phyloP scores from a whole-genome alignment of 2,888 invertebrate species.

The Abrostola triplasia region DNA sequence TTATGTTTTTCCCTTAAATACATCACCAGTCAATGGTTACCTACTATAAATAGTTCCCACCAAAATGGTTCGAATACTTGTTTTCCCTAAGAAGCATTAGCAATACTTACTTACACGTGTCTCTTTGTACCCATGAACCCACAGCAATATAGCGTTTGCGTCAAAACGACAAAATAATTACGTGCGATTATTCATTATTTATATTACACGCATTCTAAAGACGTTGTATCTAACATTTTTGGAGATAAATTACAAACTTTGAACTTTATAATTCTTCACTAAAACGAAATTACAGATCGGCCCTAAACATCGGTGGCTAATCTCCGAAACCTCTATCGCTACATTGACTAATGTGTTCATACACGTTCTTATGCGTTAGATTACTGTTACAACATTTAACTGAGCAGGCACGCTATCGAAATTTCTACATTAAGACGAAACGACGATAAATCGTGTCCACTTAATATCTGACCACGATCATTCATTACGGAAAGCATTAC shows the following conservation, averaged over 20 bases:
- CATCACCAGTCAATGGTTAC: not conserved
- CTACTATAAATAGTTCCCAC: not conserved
- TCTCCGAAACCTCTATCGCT: slow-evolving; percentile 70
- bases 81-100: slow-evolving; percentile 17
- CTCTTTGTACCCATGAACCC: slow-evolving; percentile 12
- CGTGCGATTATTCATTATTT: slow-evolving; percentile 58
- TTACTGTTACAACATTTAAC: slow-evolving; percentile 80
- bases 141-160: slow-evolving; percentile 42
- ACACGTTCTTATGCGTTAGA: slow-evolving; percentile 67
- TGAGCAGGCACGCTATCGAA: slow-evolving; percentile 76
- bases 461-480: slow-evolving; percentile 82
- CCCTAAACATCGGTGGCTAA: slow-evolving; percentile 71
- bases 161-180: slow-evolving; percentile 61
- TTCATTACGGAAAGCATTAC: slow-evolving; percentile 78
- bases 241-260: slow-evolving; percentile 75
- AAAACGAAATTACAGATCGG: slow-evolving; percentile 70
- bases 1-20: not conserved
- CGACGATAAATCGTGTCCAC: slow-evolving; percentile 81
- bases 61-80: not conserved
- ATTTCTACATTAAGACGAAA: slow-evolving; percentile 77
- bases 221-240: slow-evolving; percentile 54
- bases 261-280: slow-evolving; percentile 70
- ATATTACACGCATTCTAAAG: slow-evolving; percentile 47
- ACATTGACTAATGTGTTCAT: slow-evolving; percentile 81
- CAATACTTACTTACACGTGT: slow-evolving; percentile 8